Conservation (phyloP, 2,113 vertebrate species). For the Otus sunia region DNA sequence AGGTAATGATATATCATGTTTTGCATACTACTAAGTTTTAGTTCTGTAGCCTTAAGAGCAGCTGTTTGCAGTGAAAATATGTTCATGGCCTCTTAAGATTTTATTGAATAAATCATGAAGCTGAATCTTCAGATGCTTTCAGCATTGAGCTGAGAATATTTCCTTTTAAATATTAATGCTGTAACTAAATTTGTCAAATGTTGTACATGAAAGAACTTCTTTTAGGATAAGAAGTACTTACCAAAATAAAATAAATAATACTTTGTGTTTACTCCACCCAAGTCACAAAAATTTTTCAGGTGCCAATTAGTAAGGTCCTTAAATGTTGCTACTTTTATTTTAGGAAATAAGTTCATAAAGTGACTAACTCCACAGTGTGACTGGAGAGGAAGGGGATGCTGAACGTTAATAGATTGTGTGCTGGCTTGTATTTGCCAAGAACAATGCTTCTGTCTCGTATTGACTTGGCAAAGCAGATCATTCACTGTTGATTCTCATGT, state of each 20-base stretch:
- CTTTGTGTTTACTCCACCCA: background rate
- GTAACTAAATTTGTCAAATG: conserved; percentile 68
- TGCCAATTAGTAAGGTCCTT: background rate
- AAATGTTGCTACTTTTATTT: conserved; percentile 1
- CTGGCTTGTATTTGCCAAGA: background rate
- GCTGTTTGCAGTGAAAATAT: conserved; percentile 39
- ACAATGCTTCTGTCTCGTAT: background rate
- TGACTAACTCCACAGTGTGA: background rate
- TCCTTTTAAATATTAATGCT: conserved; percentile 84
- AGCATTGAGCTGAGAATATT: conserved; percentile 84
- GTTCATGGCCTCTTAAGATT: conserved; percentile 58
- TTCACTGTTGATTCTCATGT: background rate
- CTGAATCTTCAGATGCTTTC: conserved; percentile 80
- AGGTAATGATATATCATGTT: background rate
- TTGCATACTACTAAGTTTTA: background rate
- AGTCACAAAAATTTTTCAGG: background rate
- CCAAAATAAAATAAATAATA: conserved; percentile 19
- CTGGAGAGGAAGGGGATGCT: background rate
- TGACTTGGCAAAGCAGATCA: background rate
- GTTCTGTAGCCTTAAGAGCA: conserved; percentile 30
- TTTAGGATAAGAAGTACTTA: conserved; percentile 27
- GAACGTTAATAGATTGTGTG: background rate
- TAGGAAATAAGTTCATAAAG: background rate
- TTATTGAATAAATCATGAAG: conserved; percentile 83
- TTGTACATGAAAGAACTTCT: conserved; percentile 71